phyloP scores from a whole-genome alignment of 2,113 vertebrate genomes.

The Tenrec ecaudatus region DNA sequence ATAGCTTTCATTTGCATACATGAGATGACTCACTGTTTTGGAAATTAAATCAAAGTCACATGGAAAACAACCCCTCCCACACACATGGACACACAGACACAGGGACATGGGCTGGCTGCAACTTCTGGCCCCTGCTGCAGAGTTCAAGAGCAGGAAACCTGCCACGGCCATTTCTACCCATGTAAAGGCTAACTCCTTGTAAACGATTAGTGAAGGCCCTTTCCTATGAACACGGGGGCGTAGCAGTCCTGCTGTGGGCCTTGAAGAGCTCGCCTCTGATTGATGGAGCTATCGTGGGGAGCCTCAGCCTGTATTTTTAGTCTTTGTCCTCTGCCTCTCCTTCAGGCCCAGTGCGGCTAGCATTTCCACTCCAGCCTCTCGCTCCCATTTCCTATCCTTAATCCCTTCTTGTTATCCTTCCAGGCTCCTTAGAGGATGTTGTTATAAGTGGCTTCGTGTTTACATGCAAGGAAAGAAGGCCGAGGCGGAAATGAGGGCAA shows the following conservation, averaged over 20 bases:
- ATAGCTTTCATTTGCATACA: constrained; percentile 69
- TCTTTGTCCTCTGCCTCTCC: constrained; percentile 71
- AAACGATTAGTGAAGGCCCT: background rate
- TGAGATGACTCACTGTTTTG: constrained; percentile 77
- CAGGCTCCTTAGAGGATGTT: constrained; percentile 60
- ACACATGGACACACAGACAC: background rate
- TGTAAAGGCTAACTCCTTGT: background rate
- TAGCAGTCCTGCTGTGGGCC: background rate
- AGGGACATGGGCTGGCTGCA: background rate
- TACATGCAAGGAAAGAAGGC: constrained; percentile 40
- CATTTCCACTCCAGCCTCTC: constrained; percentile 39
- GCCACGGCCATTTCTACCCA: background rate
- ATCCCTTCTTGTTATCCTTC: constrained; percentile 63
- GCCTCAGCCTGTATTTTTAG: constrained; percentile 50
- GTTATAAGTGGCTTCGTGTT: constrained; percentile 42
- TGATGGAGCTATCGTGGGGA: background rate
- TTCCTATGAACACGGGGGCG: background rate
- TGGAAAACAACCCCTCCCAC: constrained; percentile 57
- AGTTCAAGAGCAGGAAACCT: constrained; percentile 56
- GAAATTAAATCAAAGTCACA: constrained; percentile 74
- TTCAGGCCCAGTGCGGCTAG: constrained; percentile 42
- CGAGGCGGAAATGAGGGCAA: background rate
- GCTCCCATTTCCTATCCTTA: constrained; percentile 52
- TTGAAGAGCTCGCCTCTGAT: background rate
- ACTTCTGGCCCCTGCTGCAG: constrained; percentile 50